Evolutionary conservation across 2,888 invertebrate genomes (phyloP), one percentile per base, ranked within the genome.

Genomic region (Diadegma fenestrale): DNA sequence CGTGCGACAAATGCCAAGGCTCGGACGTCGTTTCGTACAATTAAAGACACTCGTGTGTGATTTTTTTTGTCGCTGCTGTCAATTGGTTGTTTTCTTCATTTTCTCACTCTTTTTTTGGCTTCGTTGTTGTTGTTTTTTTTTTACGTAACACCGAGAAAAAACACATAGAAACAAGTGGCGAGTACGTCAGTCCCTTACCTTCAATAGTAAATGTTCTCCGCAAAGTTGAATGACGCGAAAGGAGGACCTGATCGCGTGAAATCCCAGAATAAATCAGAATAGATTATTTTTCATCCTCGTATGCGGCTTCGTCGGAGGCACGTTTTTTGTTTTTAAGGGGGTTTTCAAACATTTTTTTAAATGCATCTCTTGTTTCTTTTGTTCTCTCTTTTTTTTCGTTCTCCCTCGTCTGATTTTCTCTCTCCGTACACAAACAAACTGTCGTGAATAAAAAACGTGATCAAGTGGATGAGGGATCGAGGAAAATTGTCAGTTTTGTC

Each of bases 141-240:
- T 92, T 92, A 93, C 92, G 91, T 91, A 93, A 94, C 93, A 94
- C 92, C 93, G 92, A 93, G 90, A 90, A 90, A 90, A 92, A 92
- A 94, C 92, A 94, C 93, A 94, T 92, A 94, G 91, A 93, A 92
- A 93, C 91, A 93, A 93, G 92, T 93, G 93, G 93, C 93, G 93
- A 93, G 91, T 94, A 94, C 93, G 92, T 93, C 94, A 92, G 91
- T 93, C 93, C 93, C 94, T 94, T 94, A 94, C 94, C 94, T 94
- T 94, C 93, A 94, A 94, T 93, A 94, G 94, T 94, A 94, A 94
- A 93, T 93, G 93, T 94, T 94, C 94, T 94, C 94, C 93, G 93
- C 94, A 94, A 94, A 93, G 94, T 92, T 94, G 93, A 94, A 93
- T 92, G 93, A 92, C 94, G 94, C 93, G 94, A 94, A 94, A 94